Evolutionary conservation across 1,140 invertebrate species (phyloP).

Genomic region (Archivesica marissinica): DNA sequence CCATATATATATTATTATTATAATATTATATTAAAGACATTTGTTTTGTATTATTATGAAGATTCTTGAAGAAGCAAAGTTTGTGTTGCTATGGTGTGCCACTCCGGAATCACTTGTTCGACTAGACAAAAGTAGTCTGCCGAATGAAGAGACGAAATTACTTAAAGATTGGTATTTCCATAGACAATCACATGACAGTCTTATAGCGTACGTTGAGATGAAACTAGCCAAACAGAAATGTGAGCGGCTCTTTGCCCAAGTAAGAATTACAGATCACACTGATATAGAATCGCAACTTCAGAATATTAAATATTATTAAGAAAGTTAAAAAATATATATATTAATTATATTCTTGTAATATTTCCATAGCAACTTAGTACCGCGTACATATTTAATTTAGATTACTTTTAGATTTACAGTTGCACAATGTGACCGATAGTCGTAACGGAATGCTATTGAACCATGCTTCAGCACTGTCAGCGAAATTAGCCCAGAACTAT

Average conservation of each 20-base stretch:
- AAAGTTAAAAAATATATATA: no score
- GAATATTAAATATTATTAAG: no score
- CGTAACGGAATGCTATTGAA: no score
- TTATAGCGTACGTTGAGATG: slow-evolving; percentile 19
- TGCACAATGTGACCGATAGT: no score
- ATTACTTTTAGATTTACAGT: neutral
- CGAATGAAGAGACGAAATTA: neutral
- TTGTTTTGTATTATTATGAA: neutral
- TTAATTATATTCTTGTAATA: no score
- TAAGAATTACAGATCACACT: no score
- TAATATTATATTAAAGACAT: neutral
- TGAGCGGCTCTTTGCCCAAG: slow-evolving; percentile 21
- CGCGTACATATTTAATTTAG: no score
- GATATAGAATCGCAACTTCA: no score
- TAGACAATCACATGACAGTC: slow-evolving; percentile 22
- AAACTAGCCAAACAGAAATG: neutral
- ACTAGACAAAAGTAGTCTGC: neutral
- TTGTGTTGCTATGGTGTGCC: slow-evolving; percentile 46
- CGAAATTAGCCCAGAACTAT: no score
- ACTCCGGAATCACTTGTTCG: slow-evolving; percentile 34
- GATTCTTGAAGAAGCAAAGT: slow-evolving; percentile 27
- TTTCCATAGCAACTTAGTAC: no score
- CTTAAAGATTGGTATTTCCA: neutral
- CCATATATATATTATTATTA: no score
- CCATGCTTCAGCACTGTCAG: no score